Base-by-base conservation (phyloP, 2,888 invertebrate genomes). In the Poecilus cupreus region DNA sequence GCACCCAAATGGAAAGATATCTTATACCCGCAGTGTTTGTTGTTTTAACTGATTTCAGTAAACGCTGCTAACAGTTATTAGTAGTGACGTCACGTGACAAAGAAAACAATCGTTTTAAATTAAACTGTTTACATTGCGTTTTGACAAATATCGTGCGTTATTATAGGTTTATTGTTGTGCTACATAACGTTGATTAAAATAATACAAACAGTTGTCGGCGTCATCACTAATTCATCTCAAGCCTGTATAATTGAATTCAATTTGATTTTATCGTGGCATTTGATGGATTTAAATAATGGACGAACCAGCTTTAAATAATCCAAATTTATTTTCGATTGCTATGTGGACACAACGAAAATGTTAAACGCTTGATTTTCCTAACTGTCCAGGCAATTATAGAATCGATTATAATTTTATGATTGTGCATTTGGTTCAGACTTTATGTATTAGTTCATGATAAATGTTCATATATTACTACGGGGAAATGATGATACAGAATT, bases 321-420 rank as follows among this genome's bases (percentile, higher is more conserved):
- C 39, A 22, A 80, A 80, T 80, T 80, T 80, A 80, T 80, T 79
- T 32, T 32, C 6, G n/a, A 37, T 68, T 37, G 37, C 68, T 32
- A 37, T 68, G 26, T 60, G 70, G 22, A 70, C 37, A 24, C 74
- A 57, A 32, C 10, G 57, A 8, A 49, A 51, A 49, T 26, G 54
- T 8, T 57, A 22, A 54, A 51, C 13, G 18, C 16, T 39, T 20
- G 32, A 54, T 43, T 76, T 54, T 76, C 37, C 51, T 32, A 57
- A 22, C 68, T 46, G 43, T 13, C 32, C 60, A 46, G 49, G 51
- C 46, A 68, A 79, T 79, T 79, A 79, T 68, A 51, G 51, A 68
- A 79, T 68, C 70, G 68, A 79, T 70, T 68, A 22, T 79, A 46
- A 79, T 70, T 79, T 79, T 79, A 51, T 70, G 79, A 79, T 79